Conservation (phyloP, 2,888 invertebrate species). For the Drosophila robusta region DNA sequence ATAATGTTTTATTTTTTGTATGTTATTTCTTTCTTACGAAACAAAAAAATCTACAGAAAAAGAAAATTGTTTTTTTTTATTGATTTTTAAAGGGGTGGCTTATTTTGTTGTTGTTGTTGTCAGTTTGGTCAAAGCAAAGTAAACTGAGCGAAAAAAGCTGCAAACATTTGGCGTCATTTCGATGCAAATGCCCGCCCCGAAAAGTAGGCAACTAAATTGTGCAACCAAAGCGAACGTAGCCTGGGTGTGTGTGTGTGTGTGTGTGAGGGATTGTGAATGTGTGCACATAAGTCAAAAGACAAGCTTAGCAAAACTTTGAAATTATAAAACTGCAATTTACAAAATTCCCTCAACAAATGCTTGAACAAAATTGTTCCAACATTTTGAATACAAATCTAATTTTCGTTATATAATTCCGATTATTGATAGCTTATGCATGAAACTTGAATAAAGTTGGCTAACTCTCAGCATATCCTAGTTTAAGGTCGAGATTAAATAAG, state of each 20-base stretch:
- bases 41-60: constrained; percentile 20
- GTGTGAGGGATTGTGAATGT: constrained; percentile 5
- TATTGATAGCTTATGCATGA: neutral
- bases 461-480: no score
- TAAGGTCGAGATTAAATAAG: no score
- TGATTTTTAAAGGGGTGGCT: constrained; percentile 3
- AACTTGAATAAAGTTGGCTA: neutral
- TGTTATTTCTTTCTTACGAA: neutral
- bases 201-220: constrained; percentile 33
- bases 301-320: neutral
- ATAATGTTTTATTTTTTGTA: constrained; percentile 1
- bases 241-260: constrained; percentile 1
- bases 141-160: constrained; percentile 49
- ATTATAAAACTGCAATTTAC: neutral
- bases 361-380: neutral
- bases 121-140: constrained; percentile 66
- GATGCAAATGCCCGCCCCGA: constrained; percentile 1
- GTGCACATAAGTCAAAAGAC: constrained; percentile 13
- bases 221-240: constrained; percentile 15
- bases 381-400: neutral
- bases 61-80: neutral
- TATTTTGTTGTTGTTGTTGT: constrained; percentile 3
- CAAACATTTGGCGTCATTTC: constrained; percentile 18
- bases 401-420: neutral
- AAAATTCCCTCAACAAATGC: neutral